phyloP scores from a whole-genome alignment of 2,797 vertebrate species.

The Alcedo quadribrachys region DNA sequence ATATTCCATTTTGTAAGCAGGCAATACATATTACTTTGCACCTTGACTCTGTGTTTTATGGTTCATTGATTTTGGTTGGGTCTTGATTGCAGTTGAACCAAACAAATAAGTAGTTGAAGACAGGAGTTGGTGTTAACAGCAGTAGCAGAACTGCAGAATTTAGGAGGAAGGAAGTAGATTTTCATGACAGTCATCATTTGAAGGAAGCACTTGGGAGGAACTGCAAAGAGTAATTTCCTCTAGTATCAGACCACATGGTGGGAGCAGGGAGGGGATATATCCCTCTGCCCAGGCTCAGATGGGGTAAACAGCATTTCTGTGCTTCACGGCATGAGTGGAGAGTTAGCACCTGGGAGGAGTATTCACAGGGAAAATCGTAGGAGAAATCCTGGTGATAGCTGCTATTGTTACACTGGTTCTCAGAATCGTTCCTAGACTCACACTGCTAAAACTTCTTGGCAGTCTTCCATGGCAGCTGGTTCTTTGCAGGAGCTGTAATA shows the following conservation, averaged over 20 bases:
- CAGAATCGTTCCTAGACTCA: neutral
- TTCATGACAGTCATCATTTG: neutral
- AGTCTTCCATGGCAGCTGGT: neutral
- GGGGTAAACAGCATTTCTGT: neutral
- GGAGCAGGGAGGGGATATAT: neutral
- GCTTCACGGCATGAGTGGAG: neutral
- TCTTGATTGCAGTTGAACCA: neutral
- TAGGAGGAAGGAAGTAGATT: neutral
- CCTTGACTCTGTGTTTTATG: neutral
- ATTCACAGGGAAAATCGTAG: neutral
- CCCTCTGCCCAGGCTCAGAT: neutral
- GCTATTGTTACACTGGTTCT: neutral
- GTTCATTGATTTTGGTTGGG: neutral
- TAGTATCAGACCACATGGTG: neutral
- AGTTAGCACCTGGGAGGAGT: neutral
- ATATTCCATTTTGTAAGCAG: neutral
- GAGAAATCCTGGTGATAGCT: neutral
- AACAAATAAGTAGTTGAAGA: neutral
- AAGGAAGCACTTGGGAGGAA: slow-evolving; percentile 16
- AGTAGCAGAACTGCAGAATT: neutral
- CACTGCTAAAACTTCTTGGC: neutral
- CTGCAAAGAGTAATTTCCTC: neutral
- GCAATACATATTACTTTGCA: neutral
- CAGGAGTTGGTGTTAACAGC: neutral
- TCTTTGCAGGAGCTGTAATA: neutral